Percentiles rank a stretch among this genome's conserved stretches.
phyloP scores from a whole-genome alignment of 2,113 vertebrate genomes.

The Cryptomyrus ogoouensis region DNA sequence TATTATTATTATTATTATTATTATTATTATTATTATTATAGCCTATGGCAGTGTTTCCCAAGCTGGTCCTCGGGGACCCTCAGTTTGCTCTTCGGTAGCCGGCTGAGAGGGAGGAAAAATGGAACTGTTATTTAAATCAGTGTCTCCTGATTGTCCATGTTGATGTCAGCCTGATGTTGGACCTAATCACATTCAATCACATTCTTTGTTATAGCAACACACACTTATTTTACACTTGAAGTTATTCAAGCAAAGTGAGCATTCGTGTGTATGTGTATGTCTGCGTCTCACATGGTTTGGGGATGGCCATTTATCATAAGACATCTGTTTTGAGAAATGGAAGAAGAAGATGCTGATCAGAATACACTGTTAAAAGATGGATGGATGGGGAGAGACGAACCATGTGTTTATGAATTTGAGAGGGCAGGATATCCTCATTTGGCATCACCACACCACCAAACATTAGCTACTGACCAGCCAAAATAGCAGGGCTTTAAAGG shows the following conservation, averaged over 20 bases:
- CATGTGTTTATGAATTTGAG: neutral
- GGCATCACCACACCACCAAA: neutral
- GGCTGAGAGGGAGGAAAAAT: neutral
- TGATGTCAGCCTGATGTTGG: neutral
- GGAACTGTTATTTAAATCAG: neutral
- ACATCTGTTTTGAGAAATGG: neutral
- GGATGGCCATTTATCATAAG: neutral
- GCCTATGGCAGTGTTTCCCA: neutral
- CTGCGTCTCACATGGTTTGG: neutral
- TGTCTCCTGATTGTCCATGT: neutral
- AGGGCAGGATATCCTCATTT: neutral
- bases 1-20: no score
- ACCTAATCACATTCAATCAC: neutral
- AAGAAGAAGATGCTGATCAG: neutral
- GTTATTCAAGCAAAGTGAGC: neutral
- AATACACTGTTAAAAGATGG: neutral
- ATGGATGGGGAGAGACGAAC: neutral
- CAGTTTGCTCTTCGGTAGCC: neutral
- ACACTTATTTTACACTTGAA: neutral
- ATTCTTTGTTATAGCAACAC: neutral
- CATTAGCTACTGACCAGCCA: neutral
- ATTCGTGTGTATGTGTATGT: neutral
- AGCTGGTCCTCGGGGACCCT: no score
- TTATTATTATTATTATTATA: neutral
- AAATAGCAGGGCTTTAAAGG: neutral